Base-by-base conservation (phyloP, 2,113 vertebrate species). In the Engystomops pustulosus region DNA sequence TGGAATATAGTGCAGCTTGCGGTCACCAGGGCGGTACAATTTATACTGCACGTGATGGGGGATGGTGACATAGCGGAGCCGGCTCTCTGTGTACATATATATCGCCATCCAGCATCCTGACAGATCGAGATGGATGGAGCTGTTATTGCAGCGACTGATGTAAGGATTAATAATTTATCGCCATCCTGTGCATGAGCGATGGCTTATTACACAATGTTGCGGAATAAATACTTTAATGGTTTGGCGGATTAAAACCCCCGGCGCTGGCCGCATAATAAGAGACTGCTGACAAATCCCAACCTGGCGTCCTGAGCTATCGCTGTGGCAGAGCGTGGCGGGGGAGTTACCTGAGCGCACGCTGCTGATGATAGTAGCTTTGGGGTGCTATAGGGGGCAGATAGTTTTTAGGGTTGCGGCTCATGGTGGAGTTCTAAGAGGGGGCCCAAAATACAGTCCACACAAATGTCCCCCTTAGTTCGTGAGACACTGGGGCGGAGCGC, bases 131-230 rank as follows among this genome's bases (percentile, higher is more conserved):
- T 30, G 30, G 60, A 65, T 65, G 32, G 30, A 65, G 60, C 60
- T 65, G 60, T 65, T 65, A 65, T 65, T 65, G 60, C 27, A 65
- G 60, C 60, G 60, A 65, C 60, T 65, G 60, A 65, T 65, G 60
- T 65, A 65, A 34, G 60, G 60, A 65, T 65, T 65, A 65, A 65
- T 65, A 65, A 65, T 65, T 65, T 65, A 65, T 65, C 14, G 30
- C 60, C 60, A 65, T 65, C 60, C 60, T 32, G 60, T 65, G 60
- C 17, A 65, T 65, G 60, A 65, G 18, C 18, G 60, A 65, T 65
- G 60, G 60, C 60, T 32, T 65, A 65, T 65, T 65, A 65, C 60
- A 65, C 60, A 65, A 65, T 32, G 60, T 65, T 65, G 32, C 60
- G 17, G 60, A 65, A 65, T 65, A 65, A 65, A 65, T 65, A 65